Evolutionary conservation across 2,797 vertebrate genomes (phyloP), one percentile per base, ranked within the genome.

Genomic region (Xiphophorus birchmanni): DNA sequence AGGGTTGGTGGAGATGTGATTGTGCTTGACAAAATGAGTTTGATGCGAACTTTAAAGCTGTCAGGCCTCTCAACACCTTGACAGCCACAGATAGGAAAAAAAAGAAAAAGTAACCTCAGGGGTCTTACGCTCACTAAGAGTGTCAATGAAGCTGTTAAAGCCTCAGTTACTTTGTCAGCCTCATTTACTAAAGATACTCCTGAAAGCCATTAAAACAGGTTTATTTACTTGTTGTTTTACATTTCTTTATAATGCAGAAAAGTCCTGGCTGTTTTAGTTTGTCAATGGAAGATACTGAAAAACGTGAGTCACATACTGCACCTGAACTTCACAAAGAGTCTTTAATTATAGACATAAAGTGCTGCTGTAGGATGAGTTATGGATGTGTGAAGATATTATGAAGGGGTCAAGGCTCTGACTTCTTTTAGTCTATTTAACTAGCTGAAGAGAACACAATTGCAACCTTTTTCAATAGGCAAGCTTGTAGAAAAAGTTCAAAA

Each of bases 21-120:
- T 77, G 81, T 83, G 75, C 42, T 82, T 47, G 37, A 80, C 81
- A 78, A 87, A 89, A 79, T 44, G 73, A 86, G 86, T 65, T 85
- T 37, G 79, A 54, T 84, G 84, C 80, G 82, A 92, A 87, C 89
- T 82, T 67, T 78, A 69, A 80, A 86, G 80, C 54, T 82, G 80
- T 89, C 77, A 73, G 71, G 73, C 73, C 73, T 80, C 76, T 78
- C 76, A 82, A 90, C 80, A 88, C 4, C 23, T 80, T 84, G 79
- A 89, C 76, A 87, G 72, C 74, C 18, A 35, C 78, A 82, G 81
- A 88, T 79, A 76, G 13, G 56, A 26, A 73, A 26, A n/a, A 60
- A 79, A 50, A 7, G 0, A 47, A 47, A 47, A 26, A 23, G 50
- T 75, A 65, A 83, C 37, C 32, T 81, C 78, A 60, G 26, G 52